Base-by-base conservation (phyloP, 2,888 invertebrate species). In the Callinectes sapidus region DNA sequence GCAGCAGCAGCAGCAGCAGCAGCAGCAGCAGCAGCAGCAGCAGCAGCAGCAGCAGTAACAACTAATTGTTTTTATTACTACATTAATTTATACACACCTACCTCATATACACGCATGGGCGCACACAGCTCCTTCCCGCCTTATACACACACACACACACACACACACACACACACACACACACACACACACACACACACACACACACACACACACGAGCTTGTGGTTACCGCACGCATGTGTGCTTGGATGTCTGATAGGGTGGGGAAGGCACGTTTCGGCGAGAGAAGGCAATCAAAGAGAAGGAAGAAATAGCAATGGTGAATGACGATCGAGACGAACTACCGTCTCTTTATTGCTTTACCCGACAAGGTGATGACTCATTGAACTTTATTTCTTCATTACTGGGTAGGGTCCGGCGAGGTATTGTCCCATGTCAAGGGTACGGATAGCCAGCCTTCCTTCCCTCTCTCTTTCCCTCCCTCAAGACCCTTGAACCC, bases 91-190 rank as follows among this genome's bases (percentile, higher is more conserved):
- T 61, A 61, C 23, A 61, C 61, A 61, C 18, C 18, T 61, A 61
- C 18, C 23, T 61, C 61, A 61, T 61, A 61, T 61, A 61, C 61
- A 61, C 61, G 23, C 61, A 71, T n/a, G 23, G n/a, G 6, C 23
- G 23, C 28, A 71, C 71, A 71, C 71, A 71, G 23, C 61, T 5
- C 71, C 6, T 10, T n/a, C 71, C 23, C 71, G 39, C 39, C 39
- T 39, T 39, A n/a, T n/a, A 71, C 66, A 71, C 66, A 71, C n/a
- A 71, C 66, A 71, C 66, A 71, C 66, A 71, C 66, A 71, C 66
- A 71, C 71, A 71, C 71, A 71, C 71, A 71, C 71, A 71, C 71
- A 71, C 71, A 71, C 71, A 71, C 71, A 86, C 48, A 48, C 48
- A 86, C 48, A 48, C 48, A 86, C 23, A 48, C 48, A 86, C 23